phyloP scores from a whole-genome alignment of 2,888 invertebrate genomes.

The Tetanocera ferruginea region DNA sequence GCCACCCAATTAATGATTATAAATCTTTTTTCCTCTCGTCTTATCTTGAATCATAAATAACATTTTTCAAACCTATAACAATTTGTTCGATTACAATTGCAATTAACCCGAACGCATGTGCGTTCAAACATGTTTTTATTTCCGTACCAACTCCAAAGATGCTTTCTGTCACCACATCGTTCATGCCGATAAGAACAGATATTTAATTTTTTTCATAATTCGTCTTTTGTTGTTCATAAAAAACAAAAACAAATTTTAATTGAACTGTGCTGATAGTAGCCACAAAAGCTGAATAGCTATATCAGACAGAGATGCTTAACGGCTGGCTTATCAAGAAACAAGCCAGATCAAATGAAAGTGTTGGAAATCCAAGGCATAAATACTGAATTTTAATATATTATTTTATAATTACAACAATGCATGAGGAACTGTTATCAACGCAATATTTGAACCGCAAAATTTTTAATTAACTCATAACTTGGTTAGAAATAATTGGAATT shows the following conservation, averaged over 20 bases:
- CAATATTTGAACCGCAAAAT: constrained; percentile 11
- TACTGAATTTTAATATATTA: not conserved
- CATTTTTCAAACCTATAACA: not conserved
- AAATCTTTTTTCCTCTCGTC: not conserved
- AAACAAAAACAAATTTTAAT: constrained; percentile 11
- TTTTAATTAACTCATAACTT: not conserved
- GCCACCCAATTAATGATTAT: not conserved
- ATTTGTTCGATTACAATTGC: constrained; percentile 29
- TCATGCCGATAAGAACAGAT: not conserved
- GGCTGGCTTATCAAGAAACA: not conserved
- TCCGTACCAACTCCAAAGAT: constrained; percentile 1
- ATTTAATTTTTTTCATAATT: not conserved
- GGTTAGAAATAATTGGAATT: not conserved
- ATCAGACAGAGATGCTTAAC: not conserved
- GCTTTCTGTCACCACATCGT: not conserved
- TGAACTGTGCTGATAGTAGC: not conserved
- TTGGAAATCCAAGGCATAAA: not conserved
- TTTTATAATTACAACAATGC: not conserved
- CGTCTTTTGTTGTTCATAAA: not conserved
- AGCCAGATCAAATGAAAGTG: constrained; percentile 13
- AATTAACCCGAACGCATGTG: constrained; percentile 4
- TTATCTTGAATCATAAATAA: not conserved
- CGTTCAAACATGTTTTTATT: not conserved
- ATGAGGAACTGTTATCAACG: not conserved
- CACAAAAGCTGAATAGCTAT: not conserved